Conservation (phyloP, 2,888 invertebrate genomes). For the Calliopum simillimum region DNA sequence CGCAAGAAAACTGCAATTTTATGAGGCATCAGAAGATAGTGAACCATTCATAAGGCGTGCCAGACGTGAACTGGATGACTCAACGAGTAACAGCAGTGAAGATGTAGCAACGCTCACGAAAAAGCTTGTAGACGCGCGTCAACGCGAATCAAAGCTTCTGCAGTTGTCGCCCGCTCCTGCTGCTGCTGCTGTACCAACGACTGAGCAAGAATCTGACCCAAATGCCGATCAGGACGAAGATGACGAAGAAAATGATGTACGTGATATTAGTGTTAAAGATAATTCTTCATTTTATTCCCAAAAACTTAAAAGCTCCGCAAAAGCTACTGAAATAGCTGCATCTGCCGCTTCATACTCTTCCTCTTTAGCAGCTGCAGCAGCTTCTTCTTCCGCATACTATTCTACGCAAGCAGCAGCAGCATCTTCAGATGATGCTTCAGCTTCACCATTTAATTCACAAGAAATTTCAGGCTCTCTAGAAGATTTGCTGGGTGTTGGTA, state of each 20-base stretch:
- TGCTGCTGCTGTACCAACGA: background rate
- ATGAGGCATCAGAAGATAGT: background rate
- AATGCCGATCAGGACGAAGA: slow-evolving; percentile 5
- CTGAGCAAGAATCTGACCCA: background rate
- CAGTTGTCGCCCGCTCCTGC: background rate
- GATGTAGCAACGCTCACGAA: background rate
- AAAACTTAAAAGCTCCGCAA: background rate
- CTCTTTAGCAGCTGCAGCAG: too few species aligned
- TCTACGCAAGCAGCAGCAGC: background rate
- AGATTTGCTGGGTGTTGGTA: background rate
- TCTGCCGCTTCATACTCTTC: too few species aligned
- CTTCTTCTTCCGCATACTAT: background rate
- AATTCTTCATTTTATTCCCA: slow-evolving; percentile 8
- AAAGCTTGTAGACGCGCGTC: background rate
- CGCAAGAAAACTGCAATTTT: slow-evolving; percentile 21
- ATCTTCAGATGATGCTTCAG: background rate
- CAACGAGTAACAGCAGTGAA: slow-evolving; percentile 2
- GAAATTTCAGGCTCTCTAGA: slow-evolving; percentile 25
- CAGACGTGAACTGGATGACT: slow-evolving; percentile 10
- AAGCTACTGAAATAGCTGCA: background rate
- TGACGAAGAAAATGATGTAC: slow-evolving; percentile 12
- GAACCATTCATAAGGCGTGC: background rate
- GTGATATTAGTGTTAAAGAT: slow-evolving; percentile 21
- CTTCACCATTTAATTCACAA: background rate
- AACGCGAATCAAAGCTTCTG: background rate